Conservation (phyloP, 2,888 invertebrate genomes). For the Ariolimax columbianus region DNA sequence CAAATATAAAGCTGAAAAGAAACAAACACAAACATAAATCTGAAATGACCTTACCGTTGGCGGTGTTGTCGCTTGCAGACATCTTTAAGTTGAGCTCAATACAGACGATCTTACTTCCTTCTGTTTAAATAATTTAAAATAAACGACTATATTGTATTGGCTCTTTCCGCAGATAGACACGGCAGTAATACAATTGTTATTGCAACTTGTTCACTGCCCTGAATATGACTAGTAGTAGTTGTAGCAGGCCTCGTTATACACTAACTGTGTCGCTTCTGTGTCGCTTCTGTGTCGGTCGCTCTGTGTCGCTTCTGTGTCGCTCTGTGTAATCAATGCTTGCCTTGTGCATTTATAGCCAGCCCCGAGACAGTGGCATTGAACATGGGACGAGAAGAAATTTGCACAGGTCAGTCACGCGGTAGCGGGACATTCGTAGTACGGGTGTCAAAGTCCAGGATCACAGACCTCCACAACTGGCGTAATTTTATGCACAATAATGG, state of each 20-base stretch:
- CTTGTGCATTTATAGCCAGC: not conserved
- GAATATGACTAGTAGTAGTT: too few relatives aligned
- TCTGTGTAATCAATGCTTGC: not conserved
- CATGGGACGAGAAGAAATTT: not conserved
- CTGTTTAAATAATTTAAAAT: not conserved
- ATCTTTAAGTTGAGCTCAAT: not conserved
- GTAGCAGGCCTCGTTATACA: too few relatives aligned
- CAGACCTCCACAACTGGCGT: not conserved
- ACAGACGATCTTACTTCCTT: not conserved
- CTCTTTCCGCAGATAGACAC: too few relatives aligned
- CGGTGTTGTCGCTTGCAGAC: not conserved
- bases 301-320: too few relatives aligned
- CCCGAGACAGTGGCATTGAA: not conserved
- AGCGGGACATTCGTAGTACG: not conserved
- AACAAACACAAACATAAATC: not conserved
- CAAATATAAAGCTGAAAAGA: not conserved
- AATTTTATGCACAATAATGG: not conserved
- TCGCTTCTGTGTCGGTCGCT: too few relatives aligned
- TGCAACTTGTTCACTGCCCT: too few relatives aligned
- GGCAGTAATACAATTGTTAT: too few relatives aligned
- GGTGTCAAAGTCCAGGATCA: not conserved
- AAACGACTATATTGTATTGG: too few relatives aligned
- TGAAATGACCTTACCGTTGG: slow-evolving; percentile 2
- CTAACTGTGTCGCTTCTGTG: too few relatives aligned
- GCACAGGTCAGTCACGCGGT: slow-evolving; percentile 9